phyloP scores from a whole-genome alignment of 2,113 vertebrate genomes.

The Gopherus evgoodei region DNA sequence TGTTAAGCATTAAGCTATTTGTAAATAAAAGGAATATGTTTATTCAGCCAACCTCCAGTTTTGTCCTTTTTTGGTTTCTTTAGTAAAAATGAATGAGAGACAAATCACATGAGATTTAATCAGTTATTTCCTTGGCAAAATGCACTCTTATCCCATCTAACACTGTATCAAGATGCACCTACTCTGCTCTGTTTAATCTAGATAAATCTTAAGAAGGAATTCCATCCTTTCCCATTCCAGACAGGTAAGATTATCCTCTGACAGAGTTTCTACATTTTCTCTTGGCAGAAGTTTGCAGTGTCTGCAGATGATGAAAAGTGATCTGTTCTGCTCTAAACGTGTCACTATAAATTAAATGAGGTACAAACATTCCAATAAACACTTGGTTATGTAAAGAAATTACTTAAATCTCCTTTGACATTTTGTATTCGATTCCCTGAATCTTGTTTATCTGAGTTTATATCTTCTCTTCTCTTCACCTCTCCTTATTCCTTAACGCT shows the following conservation, averaged over 20 bases:
- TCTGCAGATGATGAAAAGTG: conserved; percentile 35
- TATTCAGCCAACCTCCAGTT: background rate
- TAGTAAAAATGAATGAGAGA: background rate
- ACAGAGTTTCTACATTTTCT: conserved; percentile 10
- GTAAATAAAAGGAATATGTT: conserved; percentile 41
- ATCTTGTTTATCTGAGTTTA: background rate
- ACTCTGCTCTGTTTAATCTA: conserved; percentile 63
- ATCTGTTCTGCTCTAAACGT: background rate
- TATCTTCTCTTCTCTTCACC: background rate
- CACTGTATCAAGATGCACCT: conserved; percentile 55
- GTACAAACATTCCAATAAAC: conserved; percentile 26
- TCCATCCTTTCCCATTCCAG: conserved; percentile 50
- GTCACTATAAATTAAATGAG: conserved; percentile 52
- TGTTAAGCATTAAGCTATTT: conserved; percentile 12
- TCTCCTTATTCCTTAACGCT: background rate
- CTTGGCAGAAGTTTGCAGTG: conserved; percentile 33
- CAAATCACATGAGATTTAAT: conserved; percentile 45
- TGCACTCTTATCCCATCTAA: conserved; percentile 42
- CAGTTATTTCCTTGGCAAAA: conserved; percentile 38
- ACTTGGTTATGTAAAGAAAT: background rate
- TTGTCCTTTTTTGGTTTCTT: conserved; percentile 66
- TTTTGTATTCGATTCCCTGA: background rate
- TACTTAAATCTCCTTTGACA: background rate
- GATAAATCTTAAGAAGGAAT: conserved; percentile 63
- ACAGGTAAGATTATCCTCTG: conserved; percentile 61